Evolutionary conservation across 2,113 vertebrate species (phyloP).

Genomic region (Chauna torquata): DNA sequence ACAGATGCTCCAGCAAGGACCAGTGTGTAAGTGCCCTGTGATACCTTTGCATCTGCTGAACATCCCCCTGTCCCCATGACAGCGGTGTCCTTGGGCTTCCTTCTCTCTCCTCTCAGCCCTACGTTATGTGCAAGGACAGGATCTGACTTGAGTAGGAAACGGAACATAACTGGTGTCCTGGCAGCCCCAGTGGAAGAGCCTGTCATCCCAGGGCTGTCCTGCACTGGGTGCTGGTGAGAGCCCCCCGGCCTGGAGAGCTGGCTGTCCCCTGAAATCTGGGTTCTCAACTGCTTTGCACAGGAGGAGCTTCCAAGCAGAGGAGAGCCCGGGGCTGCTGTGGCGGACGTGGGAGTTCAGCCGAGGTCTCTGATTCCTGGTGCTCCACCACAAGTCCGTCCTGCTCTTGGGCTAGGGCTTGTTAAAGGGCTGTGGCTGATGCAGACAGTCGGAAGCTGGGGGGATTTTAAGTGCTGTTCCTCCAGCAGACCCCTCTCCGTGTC

Average conservation of each 20-base stretch:
- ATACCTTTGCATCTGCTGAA: neutral
- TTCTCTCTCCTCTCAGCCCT: neutral
- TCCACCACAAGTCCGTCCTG: neutral
- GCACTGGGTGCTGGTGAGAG: accelerated
- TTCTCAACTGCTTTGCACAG: neutral
- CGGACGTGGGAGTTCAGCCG: neutral
- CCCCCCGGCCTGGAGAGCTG: neutral
- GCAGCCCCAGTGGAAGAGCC: neutral
- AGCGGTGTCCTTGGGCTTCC: neutral
- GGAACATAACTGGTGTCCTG: neutral
- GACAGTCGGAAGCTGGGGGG: accelerated
- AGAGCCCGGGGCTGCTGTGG: neutral
- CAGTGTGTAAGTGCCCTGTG: neutral
- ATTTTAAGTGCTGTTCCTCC: neutral
- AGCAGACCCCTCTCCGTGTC: neutral
- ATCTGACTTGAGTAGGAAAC: neutral
- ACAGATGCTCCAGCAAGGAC: neutral
- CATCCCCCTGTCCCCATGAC: accelerated
- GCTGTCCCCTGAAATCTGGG: neutral
- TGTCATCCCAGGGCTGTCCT: neutral
- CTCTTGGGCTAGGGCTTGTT: neutral
- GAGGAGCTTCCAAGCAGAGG: neutral
- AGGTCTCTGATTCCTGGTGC: neutral
- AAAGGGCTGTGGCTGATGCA: neutral
- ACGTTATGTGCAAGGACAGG: neutral